These are phyloP conservation scores for Turnix velox DNA, from an alignment of 2,113 vertebrate genomes.

Conservation along the genomic window DNA sequence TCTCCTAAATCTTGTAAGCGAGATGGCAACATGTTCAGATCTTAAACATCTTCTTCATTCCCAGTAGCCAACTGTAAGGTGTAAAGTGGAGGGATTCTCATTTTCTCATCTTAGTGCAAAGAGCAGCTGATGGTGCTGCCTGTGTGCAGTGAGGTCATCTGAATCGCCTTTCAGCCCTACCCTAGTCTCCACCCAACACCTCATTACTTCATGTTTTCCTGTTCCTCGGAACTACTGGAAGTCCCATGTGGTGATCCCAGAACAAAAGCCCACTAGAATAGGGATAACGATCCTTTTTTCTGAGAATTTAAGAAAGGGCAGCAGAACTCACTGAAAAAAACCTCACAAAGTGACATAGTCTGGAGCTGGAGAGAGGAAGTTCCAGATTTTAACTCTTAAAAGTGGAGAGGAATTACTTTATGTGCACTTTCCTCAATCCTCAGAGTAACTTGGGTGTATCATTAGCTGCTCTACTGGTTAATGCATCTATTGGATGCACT, in stretches of 20 bases:
- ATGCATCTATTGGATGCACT: too few species aligned
- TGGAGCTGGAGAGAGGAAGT: not conserved
- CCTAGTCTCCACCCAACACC: not conserved
- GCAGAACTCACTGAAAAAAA: not conserved
- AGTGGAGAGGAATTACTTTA: not conserved
- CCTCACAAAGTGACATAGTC: not conserved
- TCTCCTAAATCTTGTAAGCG: not conserved
- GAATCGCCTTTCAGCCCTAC: not conserved
- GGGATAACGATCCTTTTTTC: not conserved
- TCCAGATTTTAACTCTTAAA: not conserved
- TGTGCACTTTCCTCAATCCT: not conserved
- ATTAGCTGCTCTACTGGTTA: not conserved
- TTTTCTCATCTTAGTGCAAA: not conserved
- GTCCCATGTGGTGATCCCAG: rapidly evolving
- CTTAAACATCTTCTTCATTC: not conserved
- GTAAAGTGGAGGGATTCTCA: not conserved
- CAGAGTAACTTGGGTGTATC: not conserved
- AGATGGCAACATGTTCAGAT: not conserved
- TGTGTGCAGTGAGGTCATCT: not conserved
- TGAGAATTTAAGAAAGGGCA: not conserved
- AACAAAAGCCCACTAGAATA: not conserved
- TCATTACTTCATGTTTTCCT: not conserved
- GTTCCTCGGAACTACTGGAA: not conserved
- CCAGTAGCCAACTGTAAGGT: not conserved
- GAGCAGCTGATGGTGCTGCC: not conserved